Conservation (phyloP, 2,797 vertebrate genomes). For the Karalla daura region DNA sequence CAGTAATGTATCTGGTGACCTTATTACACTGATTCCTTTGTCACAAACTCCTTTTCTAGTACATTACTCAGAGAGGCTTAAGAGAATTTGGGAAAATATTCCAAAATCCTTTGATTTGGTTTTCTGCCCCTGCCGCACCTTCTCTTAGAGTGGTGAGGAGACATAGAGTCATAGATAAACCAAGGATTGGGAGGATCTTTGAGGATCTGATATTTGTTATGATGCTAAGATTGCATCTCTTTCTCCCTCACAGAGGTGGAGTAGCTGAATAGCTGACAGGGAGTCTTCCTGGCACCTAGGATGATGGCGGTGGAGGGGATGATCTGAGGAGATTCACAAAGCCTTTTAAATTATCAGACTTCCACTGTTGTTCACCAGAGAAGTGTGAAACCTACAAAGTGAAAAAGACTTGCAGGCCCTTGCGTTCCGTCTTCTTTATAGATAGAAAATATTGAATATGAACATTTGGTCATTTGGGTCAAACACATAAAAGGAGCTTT, state of each 20-base stretch:
- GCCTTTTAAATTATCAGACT: conserved; percentile 33
- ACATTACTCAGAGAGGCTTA: conserved; percentile 2
- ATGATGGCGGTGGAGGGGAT: too few species aligned
- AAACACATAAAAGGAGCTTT: conserved; percentile 1
- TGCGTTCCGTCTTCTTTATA: background rate
- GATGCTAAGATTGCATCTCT: conserved; percentile 7
- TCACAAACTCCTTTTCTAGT: conserved; percentile 30
- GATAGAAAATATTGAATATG: conserved; percentile 2
- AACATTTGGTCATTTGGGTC: background rate
- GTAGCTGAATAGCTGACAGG: background rate
- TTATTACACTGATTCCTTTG: conserved; percentile 28
- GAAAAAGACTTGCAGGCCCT: conserved; percentile 7
- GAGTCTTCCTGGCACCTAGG: too few species aligned
- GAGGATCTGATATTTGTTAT: conserved; percentile 18
- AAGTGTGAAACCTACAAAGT: conserved; percentile 28
- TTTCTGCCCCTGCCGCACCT: conserved; percentile 5
- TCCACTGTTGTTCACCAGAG: conserved; percentile 30
- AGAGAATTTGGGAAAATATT: conserved; percentile 9
- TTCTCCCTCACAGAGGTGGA: conserved; percentile 6
- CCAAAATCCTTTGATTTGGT: conserved; percentile 27
- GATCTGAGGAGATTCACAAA: conserved; percentile 27
- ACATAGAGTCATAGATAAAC: conserved; percentile 30
- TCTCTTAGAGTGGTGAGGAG: conserved; percentile 2
- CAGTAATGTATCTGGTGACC: conserved; percentile 10
- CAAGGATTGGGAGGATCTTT: conserved; percentile 18